These are phyloP conservation scores for Boleophthalmus pectinirostris DNA, from an alignment of 2,113 vertebrate species.

Conservation along the genomic window DNA sequence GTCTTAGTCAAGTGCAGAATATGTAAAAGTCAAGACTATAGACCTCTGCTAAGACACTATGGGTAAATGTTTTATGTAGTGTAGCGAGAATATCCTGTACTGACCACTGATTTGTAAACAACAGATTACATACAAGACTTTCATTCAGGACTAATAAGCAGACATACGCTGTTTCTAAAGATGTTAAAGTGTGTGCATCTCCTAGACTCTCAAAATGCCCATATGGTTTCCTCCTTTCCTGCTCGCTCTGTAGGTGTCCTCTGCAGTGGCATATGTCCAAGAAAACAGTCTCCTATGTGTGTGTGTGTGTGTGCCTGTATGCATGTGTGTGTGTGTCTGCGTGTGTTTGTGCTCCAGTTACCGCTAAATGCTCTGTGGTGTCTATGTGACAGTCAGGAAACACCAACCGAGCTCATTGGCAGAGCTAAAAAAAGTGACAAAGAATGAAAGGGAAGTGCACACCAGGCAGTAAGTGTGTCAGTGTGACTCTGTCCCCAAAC, in stretches of 20 bases:
- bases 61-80: background rate
- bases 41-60: background rate
- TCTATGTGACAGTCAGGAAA: constrained; percentile 40
- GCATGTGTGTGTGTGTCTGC: constrained; percentile 12
- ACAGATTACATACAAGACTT: background rate
- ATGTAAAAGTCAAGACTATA: background rate
- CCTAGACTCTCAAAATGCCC: constrained; percentile 16
- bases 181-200: constrained; percentile 14
- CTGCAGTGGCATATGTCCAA: constrained; percentile 52
- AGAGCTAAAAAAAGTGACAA: constrained; percentile 39
- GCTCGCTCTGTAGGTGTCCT: constrained; percentile 39
- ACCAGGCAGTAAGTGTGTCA: constrained; percentile 70
- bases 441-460: constrained; percentile 34
- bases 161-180: background rate
- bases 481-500: constrained; percentile 68
- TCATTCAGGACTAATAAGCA: background rate
- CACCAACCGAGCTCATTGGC: constrained; percentile 57
- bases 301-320: constrained; percentile 9
- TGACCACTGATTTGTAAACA: background rate
- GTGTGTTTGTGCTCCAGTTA: constrained; percentile 2
- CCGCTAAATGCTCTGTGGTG: constrained; percentile 37
- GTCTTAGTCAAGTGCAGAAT: no score
- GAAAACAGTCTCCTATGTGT: constrained; percentile 18
- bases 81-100: background rate
- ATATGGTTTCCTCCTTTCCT: constrained; percentile 35